Conservation (phyloP, 2,797 vertebrate genomes). For the Lepus townsendii region DNA sequence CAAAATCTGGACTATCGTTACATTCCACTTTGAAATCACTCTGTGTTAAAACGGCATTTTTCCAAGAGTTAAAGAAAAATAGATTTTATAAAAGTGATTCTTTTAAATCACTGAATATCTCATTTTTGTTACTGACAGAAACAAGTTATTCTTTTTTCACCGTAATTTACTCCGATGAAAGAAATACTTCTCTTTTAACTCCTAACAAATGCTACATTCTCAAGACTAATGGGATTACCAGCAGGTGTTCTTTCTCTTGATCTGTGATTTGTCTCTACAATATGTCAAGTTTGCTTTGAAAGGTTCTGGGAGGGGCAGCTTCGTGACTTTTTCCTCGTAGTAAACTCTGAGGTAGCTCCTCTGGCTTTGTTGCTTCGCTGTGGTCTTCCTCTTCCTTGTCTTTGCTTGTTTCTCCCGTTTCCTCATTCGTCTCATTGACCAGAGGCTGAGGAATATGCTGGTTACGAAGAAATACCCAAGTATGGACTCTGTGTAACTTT, state of each 20-base stretch:
- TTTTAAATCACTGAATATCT: constrained; percentile 85
- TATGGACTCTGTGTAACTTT: constrained; percentile 95
- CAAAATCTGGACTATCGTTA: constrained; percentile 86
- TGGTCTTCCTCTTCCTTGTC: constrained; percentile 95
- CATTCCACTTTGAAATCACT: constrained; percentile 86
- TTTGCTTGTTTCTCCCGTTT: constrained; percentile 94
- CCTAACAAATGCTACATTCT: constrained; percentile 96
- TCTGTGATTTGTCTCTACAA: constrained; percentile 97
- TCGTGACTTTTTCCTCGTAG: constrained; percentile 97
- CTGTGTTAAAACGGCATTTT: constrained; percentile 88
- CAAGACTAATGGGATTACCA: constrained; percentile 91
- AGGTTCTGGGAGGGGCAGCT: constrained; percentile 96
- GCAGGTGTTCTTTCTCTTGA: constrained; percentile 89
- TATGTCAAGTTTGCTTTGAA: constrained; percentile 98
- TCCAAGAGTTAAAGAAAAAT: constrained; percentile 91
- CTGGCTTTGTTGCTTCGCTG: constrained; percentile 92
- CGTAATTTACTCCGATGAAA: constrained; percentile 88
- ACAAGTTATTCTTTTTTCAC: constrained; percentile 85
- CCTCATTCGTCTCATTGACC: constrained; percentile 98
- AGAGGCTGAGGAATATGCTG: constrained; percentile 97
- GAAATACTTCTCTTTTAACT: constrained; percentile 84
- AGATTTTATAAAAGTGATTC: constrained; percentile 89
- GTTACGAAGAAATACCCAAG: constrained; percentile 98
- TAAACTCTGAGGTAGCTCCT: constrained; percentile 94
- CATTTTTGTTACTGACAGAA: constrained; percentile 88